These are phyloP conservation scores for Trachelus troglodyta DNA, from an alignment of 2,888 invertebrate genomes.

Conservation along the genomic window DNA sequence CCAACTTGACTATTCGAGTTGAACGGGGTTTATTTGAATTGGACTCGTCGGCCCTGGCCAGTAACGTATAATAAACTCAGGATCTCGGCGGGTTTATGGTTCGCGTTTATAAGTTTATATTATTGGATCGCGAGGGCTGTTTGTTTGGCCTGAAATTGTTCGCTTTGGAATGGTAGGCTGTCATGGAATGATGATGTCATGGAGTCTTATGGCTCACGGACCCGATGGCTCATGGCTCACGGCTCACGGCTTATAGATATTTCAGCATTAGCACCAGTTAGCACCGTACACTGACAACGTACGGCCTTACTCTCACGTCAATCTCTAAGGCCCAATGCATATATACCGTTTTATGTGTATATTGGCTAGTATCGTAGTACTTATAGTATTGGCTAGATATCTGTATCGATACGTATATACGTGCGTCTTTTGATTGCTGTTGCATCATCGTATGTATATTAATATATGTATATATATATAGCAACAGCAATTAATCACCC, in stretches of 20 bases:
- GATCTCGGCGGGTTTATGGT: slow-evolving; percentile 8
- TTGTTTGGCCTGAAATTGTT: slow-evolving; percentile 59
- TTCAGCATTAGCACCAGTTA: slow-evolving; percentile 8
- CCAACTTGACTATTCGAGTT: background rate
- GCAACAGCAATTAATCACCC: slow-evolving; percentile 28
- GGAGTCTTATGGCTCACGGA: slow-evolving; percentile 42
- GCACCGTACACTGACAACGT: background rate
- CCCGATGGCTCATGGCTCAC: slow-evolving; percentile 7
- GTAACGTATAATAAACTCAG: background rate
- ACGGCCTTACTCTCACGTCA: background rate
- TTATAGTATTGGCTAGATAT: background rate
- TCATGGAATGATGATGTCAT: slow-evolving; percentile 67
- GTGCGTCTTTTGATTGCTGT: background rate
- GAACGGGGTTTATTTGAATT: slow-evolving; percentile 3
- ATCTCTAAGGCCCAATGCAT: background rate
- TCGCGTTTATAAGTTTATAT: slow-evolving; percentile 41
- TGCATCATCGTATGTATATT: background rate
- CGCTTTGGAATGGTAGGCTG: slow-evolving; percentile 54
- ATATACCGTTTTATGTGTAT: background rate
- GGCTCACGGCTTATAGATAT: slow-evolving; percentile 9
- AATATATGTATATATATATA: background rate
- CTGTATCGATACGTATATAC: background rate
- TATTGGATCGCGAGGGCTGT: slow-evolving; percentile 50
- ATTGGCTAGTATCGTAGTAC: background rate
- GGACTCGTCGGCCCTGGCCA: slow-evolving; percentile 1